phyloP scores from a whole-genome alignment of 2,797 vertebrate genomes.

The Myripristis jacobus region DNA sequence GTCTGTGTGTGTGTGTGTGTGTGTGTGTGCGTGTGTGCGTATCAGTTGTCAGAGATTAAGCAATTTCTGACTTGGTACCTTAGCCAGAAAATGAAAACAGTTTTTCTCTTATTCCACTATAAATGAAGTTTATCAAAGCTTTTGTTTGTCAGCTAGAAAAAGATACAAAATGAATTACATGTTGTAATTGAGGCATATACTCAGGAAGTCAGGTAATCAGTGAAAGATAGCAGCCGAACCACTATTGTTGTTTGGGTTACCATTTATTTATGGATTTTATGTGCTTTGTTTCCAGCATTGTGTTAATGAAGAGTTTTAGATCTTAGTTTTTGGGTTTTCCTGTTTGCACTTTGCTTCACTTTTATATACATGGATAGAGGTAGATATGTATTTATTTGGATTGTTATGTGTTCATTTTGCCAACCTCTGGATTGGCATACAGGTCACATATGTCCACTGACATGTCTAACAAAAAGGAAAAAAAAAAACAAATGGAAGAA shows the following conservation, averaged over 20 bases:
- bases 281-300: constrained; percentile 28
- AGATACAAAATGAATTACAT: constrained; percentile 11
- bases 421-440: constrained; percentile 13
- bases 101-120: constrained; percentile 2
- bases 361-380: constrained; percentile 14
- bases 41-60: constrained; percentile 14
- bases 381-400: constrained; percentile 55
- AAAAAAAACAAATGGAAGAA: too few relatives aligned
- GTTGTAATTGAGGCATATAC: constrained; percentile 27
- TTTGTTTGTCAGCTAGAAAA: constrained; percentile 1
- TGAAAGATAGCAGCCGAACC: constrained; percentile 25
- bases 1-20: too few relatives aligned
- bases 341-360: constrained; percentile 61
- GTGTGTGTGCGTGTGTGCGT: too few relatives aligned
- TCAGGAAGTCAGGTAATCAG: constrained; percentile 67
- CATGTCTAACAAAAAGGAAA: too few relatives aligned
- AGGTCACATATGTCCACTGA: not conserved
- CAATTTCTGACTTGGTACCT: not conserved
- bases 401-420: constrained; percentile 18
- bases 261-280: constrained; percentile 11
- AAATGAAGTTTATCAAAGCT: not conserved
- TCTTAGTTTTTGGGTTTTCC: constrained; percentile 26
- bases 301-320: constrained; percentile 32
- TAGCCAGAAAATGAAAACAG: not conserved
- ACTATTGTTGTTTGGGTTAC: constrained; percentile 35